Conservation (phyloP, 2,113 vertebrate genomes). For the Nettapus auritus region DNA sequence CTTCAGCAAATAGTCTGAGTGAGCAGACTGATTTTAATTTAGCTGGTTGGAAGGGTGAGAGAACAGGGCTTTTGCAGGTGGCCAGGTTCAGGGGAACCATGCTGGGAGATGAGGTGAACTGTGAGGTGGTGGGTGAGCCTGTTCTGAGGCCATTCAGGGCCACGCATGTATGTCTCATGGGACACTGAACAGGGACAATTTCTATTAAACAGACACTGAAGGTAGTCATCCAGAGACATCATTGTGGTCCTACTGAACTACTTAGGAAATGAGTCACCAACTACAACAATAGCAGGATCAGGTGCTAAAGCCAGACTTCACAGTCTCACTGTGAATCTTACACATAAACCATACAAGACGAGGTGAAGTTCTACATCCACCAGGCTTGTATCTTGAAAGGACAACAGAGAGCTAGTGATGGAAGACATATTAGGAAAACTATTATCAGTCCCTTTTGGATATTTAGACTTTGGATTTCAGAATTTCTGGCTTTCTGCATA, state of each 20-base stretch:
- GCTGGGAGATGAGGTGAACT: not conserved
- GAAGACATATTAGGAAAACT: not conserved
- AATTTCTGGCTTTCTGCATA: not conserved
- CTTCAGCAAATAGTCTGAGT: not conserved
- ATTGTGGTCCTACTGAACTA: not conserved
- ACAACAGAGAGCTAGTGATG: not conserved
- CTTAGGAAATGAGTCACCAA: not conserved
- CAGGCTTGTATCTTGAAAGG: not conserved
- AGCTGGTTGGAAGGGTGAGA: not conserved
- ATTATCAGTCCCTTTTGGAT: not conserved
- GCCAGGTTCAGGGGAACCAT: not conserved
- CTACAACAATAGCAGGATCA: not conserved
- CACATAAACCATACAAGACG: not conserved
- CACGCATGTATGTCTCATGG: not conserved
- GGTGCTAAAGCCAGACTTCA: not conserved
- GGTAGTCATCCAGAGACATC: not conserved
- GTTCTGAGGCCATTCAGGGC: not conserved
- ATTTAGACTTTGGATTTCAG: not conserved
- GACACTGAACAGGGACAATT: not conserved
- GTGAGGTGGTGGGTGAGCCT: not conserved
- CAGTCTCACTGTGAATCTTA: not conserved
- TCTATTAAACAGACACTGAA: rapidly evolving
- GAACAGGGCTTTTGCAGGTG: not conserved
- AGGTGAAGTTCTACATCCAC: not conserved
- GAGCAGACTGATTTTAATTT: not conserved